Percentiles rank a stretch among this genome's conserved stretches.
Evolutionary conservation across 1,140 invertebrate species (phyloP).

Genomic region (Caenorhabditis briggsae): DNA sequence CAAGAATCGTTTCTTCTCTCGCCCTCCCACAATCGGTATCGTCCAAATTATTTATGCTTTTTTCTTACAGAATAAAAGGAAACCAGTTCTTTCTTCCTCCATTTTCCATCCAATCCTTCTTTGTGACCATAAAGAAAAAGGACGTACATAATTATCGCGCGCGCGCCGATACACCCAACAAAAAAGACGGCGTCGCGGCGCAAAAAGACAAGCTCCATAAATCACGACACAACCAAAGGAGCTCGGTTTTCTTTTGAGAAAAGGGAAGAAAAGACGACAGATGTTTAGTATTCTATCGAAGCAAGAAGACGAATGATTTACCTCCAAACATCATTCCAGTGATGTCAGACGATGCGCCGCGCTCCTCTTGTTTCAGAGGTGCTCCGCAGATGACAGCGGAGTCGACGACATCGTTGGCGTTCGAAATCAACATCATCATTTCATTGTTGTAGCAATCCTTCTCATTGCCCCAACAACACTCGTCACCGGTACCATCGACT

Average conservation of each 20-base stretch:
- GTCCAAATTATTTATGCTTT: constrained; percentile 42
- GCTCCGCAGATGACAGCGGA: constrained; percentile 48
- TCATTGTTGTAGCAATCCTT: constrained; percentile 54
- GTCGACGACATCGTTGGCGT: constrained; percentile 52
- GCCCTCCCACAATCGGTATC: background rate
- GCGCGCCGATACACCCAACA: constrained; percentile 51
- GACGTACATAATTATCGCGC: constrained; percentile 50
- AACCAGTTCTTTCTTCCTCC: constrained; percentile 3
- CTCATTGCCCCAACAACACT: constrained; percentile 47
- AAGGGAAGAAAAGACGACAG: constrained; percentile 16
- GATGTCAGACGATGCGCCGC: constrained; percentile 48
- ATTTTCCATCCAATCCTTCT: constrained; percentile 44
- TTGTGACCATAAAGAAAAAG: constrained; percentile 49
- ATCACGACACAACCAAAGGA: constrained; percentile 10
- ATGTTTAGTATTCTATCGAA: background rate
- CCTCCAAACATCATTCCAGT: constrained; percentile 46
- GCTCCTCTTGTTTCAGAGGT: constrained; percentile 52
- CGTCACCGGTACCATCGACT: constrained; percentile 49
- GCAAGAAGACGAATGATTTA: background rate
- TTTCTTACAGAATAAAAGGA: background rate
- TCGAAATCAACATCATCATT: constrained; percentile 40
- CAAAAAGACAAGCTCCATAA: constrained; percentile 52
- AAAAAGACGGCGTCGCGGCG: constrained; percentile 30
- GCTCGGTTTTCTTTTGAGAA: background rate
- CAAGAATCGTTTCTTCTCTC: background rate